Conservation (phyloP, 1,140 invertebrate genomes). For the Brachionus calyciflorus region DNA sequence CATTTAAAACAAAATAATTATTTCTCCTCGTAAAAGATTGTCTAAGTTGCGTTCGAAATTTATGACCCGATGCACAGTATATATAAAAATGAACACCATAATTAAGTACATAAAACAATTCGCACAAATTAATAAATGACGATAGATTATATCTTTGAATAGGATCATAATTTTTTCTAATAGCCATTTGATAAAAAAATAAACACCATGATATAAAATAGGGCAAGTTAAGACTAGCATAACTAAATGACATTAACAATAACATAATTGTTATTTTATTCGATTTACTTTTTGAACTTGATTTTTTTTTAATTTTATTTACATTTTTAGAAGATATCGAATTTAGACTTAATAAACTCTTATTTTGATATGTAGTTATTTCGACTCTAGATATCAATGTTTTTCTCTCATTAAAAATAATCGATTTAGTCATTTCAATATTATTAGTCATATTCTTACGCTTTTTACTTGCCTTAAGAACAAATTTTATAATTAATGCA, state of each 20-base stretch:
- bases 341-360: not conserved
- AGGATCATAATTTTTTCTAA: not conserved
- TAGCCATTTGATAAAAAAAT: slow-evolving; percentile 36
- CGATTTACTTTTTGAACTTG: slow-evolving; percentile 6
- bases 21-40: no score
- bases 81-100: slow-evolving; percentile 44
- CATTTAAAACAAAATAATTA: no score
- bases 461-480: not conserved
- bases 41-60: slow-evolving; percentile 19
- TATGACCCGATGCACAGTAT: slow-evolving; percentile 41
- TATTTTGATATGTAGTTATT: not conserved
- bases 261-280: slow-evolving; percentile 26
- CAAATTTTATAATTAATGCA: not conserved
- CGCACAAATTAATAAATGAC: slow-evolving; percentile 29
- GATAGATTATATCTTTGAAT: not conserved
- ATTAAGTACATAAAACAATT: slow-evolving; percentile 44
- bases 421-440: not conserved
- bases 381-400: not conserved
- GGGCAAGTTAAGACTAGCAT: slow-evolving; percentile 17
- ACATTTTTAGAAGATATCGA: not conserved
- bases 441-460: not conserved
- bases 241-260: slow-evolving; percentile 26
- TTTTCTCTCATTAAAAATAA: not conserved
- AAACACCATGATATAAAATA: slow-evolving; percentile 44
- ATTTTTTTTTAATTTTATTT: no score